Evolutionary conservation across 2,113 vertebrate species (phyloP).

Genomic region (Gasterosteus nipponicus): DNA sequence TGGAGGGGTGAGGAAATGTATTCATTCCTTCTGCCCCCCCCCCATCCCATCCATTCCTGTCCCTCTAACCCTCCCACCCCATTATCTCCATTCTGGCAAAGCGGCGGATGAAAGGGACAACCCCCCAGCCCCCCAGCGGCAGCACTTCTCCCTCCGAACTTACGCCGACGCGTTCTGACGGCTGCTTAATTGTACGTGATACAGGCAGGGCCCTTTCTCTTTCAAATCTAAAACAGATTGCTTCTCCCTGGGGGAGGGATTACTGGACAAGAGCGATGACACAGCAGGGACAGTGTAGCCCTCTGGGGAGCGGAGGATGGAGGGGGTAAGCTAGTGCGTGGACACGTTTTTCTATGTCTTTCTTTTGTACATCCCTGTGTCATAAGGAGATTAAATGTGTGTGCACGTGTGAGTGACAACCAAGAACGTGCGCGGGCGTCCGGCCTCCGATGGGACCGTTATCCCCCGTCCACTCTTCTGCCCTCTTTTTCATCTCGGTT

Average conservation of each 20-base stretch:
- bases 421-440: slow-evolving; percentile 20
- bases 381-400: slow-evolving; percentile 62
- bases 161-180: slow-evolving; percentile 74
- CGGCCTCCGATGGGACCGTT: slow-evolving; percentile 38
- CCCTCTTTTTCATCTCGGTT: slow-evolving; percentile 35
- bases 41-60: slow-evolving; percentile 16
- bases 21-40: slow-evolving; percentile 60
- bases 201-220: slow-evolving; percentile 75
- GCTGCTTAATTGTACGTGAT: slow-evolving; percentile 83
- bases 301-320: slow-evolving; percentile 51
- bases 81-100: slow-evolving; percentile 81
- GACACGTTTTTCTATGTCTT: slow-evolving; percentile 51
- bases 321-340: slow-evolving; percentile 50
- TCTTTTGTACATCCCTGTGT: slow-evolving; percentile 45
- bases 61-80: slow-evolving; percentile 60
- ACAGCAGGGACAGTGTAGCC: slow-evolving; percentile 73
- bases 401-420: slow-evolving; percentile 45
- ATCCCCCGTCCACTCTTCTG: slow-evolving; percentile 2
- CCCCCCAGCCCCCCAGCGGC: slow-evolving; percentile 58
- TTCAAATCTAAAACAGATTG: slow-evolving; percentile 83
- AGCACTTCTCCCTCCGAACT: slow-evolving; percentile 72
- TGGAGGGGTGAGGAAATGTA: slow-evolving; percentile 70
- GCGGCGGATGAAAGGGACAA: slow-evolving; percentile 74
- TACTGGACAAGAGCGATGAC: slow-evolving; percentile 75
- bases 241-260: slow-evolving; percentile 79